Evolutionary conservation across 1,140 invertebrate genomes (phyloP).

Genomic region (Hestina assimilis): DNA sequence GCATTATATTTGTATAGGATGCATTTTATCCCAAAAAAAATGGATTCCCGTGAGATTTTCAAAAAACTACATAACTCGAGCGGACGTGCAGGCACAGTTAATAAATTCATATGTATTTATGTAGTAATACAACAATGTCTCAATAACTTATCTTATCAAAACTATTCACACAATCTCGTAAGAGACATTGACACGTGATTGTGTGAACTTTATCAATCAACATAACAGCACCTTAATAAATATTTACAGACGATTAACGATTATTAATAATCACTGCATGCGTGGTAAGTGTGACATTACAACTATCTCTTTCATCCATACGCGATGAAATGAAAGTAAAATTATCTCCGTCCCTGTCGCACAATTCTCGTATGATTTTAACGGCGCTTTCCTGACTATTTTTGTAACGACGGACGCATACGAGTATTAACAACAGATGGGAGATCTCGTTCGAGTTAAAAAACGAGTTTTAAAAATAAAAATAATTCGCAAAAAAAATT

Average conservation of each 20-base stretch:
- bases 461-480: slow-evolving; percentile 15
- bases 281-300: background rate
- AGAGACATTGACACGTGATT: background rate
- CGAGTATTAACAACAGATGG: slow-evolving; percentile 2
- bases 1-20: no score
- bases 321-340: background rate
- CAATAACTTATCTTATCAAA: no score
- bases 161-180: background rate
- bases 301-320: slow-evolving; percentile 2
- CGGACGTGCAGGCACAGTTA: no score
- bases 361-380: slow-evolving; percentile 14
- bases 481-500: slow-evolving; percentile 1
- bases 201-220: background rate
- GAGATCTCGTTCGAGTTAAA: background rate
- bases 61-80: no score
- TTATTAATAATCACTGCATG: slow-evolving; percentile 4
- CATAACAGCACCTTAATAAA: background rate
- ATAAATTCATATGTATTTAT: no score
- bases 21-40: no score
- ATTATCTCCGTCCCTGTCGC: slow-evolving; percentile 18
- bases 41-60: no score
- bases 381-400: slow-evolving; percentile 43
- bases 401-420: slow-evolving; percentile 29
- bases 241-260: background rate
- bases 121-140: no score